Percentiles rank a stretch among this genome's conserved stretches.
Evolutionary conservation across 2,888 invertebrate genomes (phyloP).

Genomic region (Amblyteles armatorius): DNA sequence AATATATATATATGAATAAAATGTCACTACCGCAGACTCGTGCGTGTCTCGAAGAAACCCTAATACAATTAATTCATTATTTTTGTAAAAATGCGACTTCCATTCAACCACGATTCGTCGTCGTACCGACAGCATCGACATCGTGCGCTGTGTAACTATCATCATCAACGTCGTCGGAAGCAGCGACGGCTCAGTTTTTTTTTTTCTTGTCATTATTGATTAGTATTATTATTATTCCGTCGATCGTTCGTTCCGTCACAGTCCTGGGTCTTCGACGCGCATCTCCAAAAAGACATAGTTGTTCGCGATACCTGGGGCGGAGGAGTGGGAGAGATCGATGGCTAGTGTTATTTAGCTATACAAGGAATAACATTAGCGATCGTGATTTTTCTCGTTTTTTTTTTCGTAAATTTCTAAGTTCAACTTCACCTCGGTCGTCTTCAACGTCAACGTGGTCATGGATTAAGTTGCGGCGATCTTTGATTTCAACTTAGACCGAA

Average conservation of each 20-base stretch:
- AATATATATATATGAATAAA: slow-evolving; percentile 46
- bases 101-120: slow-evolving; percentile 68
- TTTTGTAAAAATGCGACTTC: slow-evolving; percentile 76
- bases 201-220: slow-evolving; percentile 47
- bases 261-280: slow-evolving; percentile 28
- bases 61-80: slow-evolving; percentile 75
- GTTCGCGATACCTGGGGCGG: slow-evolving; percentile 48
- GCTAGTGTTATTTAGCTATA: slow-evolving; percentile 71
- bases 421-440: slow-evolving; percentile 11
- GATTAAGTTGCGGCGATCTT: slow-evolving; percentile 1
- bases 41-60: slow-evolving; percentile 68
- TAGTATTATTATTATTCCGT: slow-evolving; percentile 56
- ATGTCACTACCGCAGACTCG: slow-evolving; percentile 64
- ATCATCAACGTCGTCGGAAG: slow-evolving; percentile 52
- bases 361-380: slow-evolving; percentile 77
- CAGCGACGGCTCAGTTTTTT: slow-evolving; percentile 48
- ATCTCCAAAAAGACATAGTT: slow-evolving; percentile 56
- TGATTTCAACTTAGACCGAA: too few species aligned
- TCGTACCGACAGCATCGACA: slow-evolving; percentile 66
- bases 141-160: slow-evolving; percentile 49
- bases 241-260: slow-evolving; percentile 42
- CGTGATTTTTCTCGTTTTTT: slow-evolving; percentile 68
- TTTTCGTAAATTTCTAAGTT: slow-evolving; percentile 59
- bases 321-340: slow-evolving; percentile 22
- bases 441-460: slow-evolving; percentile 46